Percentiles rank a stretch among this genome's conserved stretches.
These are phyloP conservation scores for Pteronotus mesoamericanus DNA, from an alignment of 2,797 vertebrate species.

Conservation along the genomic window DNA sequence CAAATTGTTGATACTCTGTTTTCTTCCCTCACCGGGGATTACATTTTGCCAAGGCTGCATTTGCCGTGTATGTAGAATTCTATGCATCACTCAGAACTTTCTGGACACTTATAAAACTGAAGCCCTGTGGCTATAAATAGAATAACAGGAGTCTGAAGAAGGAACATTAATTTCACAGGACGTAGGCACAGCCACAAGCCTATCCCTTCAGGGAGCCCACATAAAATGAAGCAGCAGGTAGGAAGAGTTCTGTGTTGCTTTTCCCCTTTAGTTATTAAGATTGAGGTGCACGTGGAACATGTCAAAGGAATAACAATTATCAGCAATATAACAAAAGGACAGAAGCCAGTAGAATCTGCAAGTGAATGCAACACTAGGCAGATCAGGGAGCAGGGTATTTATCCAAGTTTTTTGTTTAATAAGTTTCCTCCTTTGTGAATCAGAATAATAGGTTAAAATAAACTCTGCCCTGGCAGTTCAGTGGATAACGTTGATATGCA, in stretches of 20 bases:
- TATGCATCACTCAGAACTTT: conserved; percentile 61
- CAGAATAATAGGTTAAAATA: not conserved
- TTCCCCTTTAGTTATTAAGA: conserved; percentile 38
- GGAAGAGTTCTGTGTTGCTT: conserved; percentile 32
- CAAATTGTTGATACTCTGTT: conserved; percentile 45
- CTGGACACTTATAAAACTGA: conserved; percentile 43
- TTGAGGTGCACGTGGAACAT: not conserved
- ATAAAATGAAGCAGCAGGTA: conserved; percentile 27
- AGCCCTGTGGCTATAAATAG: conserved; percentile 82
- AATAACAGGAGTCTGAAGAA: conserved; percentile 86
- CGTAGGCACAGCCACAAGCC: conserved; percentile 79
- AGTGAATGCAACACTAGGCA: not conserved
- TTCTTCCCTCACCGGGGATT: conserved; percentile 39
- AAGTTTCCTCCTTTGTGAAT: not conserved
- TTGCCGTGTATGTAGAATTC: conserved; percentile 44
- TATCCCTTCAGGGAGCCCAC: conserved; percentile 75
- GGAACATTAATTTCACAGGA: conserved; percentile 85
- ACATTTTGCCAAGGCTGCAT: conserved; percentile 51
- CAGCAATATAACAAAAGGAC: not conserved
- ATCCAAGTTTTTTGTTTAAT: not conserved
- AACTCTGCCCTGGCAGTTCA: not conserved
- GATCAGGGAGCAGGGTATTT: not conserved
- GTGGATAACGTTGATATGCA: not conserved
- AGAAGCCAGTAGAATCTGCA: not conserved
- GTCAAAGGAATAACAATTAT: conserved; percentile 22